Conservation (phyloP, 2,113 vertebrate species). For the Sporophila hypoxantha region DNA sequence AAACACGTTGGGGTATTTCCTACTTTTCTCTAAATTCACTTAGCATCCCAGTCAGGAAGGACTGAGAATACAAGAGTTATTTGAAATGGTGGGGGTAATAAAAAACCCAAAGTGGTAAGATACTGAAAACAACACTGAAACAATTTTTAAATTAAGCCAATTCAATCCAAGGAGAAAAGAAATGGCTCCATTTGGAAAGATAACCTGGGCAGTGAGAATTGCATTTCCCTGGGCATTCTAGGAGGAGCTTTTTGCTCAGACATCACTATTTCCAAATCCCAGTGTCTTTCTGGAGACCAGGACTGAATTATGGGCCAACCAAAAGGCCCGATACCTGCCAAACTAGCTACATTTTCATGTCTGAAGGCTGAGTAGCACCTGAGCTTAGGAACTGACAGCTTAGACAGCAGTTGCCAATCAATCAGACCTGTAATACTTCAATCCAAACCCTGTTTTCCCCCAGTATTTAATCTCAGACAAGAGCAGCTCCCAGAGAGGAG, state of each 20-base stretch:
- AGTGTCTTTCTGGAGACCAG: background rate
- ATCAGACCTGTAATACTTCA: background rate
- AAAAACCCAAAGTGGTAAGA: background rate
- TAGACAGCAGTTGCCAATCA: background rate
- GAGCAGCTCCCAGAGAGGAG: background rate
- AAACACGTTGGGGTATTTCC: accelerated
- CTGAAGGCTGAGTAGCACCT: background rate
- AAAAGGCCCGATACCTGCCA: background rate
- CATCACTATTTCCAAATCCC: background rate
- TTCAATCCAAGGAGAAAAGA: background rate
- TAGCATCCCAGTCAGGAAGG: background rate
- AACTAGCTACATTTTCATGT: background rate
- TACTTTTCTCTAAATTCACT: background rate
- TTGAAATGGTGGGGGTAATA: background rate
- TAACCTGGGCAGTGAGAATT: background rate
- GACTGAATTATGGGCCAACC: background rate
- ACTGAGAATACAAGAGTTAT: background rate
- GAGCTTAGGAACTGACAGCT: background rate
- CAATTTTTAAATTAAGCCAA: background rate
- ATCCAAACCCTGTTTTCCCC: background rate
- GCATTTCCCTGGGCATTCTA: background rate
- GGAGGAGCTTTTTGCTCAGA: background rate
- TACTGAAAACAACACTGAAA: background rate
- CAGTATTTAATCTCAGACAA: background rate
- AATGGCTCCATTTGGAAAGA: background rate